A percentile compares a stretch with the other conserved stretches of the same genome.
These are phyloP conservation scores for Hyperoplus lanceolatus DNA, from an alignment of 2,797 vertebrate genomes.

Conservation along the genomic window DNA sequence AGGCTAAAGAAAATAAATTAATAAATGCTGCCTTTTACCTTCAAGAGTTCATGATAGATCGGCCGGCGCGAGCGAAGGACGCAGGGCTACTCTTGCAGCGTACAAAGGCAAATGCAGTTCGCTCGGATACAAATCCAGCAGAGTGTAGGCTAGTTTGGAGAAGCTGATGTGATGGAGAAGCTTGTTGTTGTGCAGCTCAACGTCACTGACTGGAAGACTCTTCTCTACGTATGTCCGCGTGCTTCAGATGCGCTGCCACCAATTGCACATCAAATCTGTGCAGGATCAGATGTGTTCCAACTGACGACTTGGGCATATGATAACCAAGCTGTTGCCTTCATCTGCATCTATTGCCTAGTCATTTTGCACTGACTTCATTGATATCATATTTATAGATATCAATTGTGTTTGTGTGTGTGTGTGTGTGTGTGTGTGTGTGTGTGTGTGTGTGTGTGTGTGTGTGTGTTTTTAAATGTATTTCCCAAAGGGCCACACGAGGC, in stretches of 20 bases:
- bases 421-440: too few relatives aligned
- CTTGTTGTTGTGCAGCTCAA: constrained; percentile 73
- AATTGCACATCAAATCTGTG: constrained; percentile 35
- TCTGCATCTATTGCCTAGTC: background rate
- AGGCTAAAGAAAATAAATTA: constrained; percentile 28
- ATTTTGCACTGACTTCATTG: background rate
- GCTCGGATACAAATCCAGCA: constrained; percentile 13
- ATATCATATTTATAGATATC: background rate
- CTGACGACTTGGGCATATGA: background rate
- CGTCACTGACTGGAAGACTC: constrained; percentile 67
- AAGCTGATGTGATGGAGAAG: constrained; percentile 59
- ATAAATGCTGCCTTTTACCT: constrained; percentile 59
- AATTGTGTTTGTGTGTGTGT: background rate
- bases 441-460: too few relatives aligned
- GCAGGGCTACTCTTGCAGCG: constrained; percentile 31
- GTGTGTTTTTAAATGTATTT: background rate
- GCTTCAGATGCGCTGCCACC: constrained; percentile 51
- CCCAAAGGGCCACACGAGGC: background rate
- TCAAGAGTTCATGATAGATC: constrained; percentile 62
- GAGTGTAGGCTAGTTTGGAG: constrained; percentile 3
- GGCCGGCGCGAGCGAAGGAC: constrained; percentile 33
- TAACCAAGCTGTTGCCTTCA: background rate
- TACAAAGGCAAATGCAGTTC: background rate
- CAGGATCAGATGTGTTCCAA: constrained; percentile 5
- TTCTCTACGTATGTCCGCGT: constrained; percentile 50